A percentile compares a stretch with the other conserved stretches of the same genome.
phyloP scores from a whole-genome alignment of 2,888 invertebrate genomes.

The Drosophila monieri region DNA sequence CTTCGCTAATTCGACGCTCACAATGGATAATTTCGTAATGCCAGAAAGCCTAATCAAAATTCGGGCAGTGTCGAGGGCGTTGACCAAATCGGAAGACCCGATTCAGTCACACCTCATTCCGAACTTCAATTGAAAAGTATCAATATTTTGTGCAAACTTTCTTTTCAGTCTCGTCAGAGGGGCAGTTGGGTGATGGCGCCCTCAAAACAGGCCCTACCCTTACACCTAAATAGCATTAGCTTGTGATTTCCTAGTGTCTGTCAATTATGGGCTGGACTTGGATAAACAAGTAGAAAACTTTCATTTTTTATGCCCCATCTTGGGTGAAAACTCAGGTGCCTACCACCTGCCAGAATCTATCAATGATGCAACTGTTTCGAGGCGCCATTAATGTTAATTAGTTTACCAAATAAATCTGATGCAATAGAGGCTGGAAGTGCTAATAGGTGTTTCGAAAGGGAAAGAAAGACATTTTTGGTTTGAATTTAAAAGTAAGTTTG shows the following conservation, averaged over 20 bases:
- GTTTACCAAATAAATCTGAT: constrained; percentile 26
- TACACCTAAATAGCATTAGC: constrained; percentile 58
- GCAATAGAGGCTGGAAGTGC: constrained; percentile 22
- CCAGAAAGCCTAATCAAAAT: constrained; percentile 43
- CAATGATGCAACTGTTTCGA: constrained; percentile 53
- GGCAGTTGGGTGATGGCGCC: background rate
- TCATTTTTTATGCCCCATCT: constrained; percentile 38
- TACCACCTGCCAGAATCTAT: constrained; percentile 47
- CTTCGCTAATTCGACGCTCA: constrained; percentile 28
- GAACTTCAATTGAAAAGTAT: constrained; percentile 24
- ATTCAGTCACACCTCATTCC: constrained; percentile 35
- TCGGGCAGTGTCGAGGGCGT: constrained; percentile 41
- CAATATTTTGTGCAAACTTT: constrained; percentile 62
- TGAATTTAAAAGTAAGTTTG: background rate
- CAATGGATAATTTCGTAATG: constrained; percentile 59
- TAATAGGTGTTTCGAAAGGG: constrained; percentile 20
- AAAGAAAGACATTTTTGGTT: constrained; percentile 8
- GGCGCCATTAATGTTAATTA: constrained; percentile 25
- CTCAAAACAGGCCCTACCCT: constrained; percentile 23
- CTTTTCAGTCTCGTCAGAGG: constrained; percentile 61
- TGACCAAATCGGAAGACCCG: constrained; percentile 26
- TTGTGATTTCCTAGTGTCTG: constrained; percentile 55
- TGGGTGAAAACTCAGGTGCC: constrained; percentile 15
- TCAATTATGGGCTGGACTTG: constrained; percentile 21
- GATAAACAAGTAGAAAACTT: constrained; percentile 61